A percentile compares a stretch with the other conserved stretches of the same genome.
Conservation (phyloP, 2,113 vertebrate genomes). For the Cricetomys ansorgei region DNA sequence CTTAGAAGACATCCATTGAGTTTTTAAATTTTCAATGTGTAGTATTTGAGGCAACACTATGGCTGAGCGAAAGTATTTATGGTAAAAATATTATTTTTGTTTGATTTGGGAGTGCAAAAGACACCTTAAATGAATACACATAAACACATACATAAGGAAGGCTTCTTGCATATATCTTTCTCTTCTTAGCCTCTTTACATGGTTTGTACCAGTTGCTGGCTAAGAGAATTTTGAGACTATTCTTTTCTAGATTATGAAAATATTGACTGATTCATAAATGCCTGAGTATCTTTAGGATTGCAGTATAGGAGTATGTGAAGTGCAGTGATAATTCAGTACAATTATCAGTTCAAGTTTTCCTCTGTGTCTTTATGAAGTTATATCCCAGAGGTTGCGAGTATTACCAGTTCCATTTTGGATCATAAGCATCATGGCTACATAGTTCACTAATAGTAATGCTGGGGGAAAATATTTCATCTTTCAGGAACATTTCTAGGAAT, state of each 20-base stretch:
- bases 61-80: not conserved
- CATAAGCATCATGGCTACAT: slow-evolving; percentile 8
- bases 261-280: slow-evolving; percentile 22
- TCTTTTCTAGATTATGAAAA: not conserved
- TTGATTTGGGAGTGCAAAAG: slow-evolving; percentile 21
- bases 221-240: not conserved
- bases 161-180: not conserved
- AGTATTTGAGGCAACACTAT: not conserved
- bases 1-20: slow-evolving; percentile 4
- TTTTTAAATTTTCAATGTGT: not conserved
- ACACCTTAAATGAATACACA: slow-evolving; percentile 2
- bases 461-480: slow-evolving; percentile 26
- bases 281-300: not conserved
- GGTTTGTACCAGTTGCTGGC: not conserved
- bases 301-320: not conserved
- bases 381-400: slow-evolving; percentile 24
- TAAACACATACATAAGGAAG: not conserved
- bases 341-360: slow-evolving; percentile 19
- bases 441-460: slow-evolving; percentile 32
- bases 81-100: slow-evolving; percentile 41
- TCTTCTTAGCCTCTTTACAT: not conserved
- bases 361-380: slow-evolving; percentile 5
- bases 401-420: slow-evolving; percentile 23
- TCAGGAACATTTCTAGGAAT: slow-evolving; percentile 34
- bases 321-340: not conserved